A percentile compares a stretch with the other conserved stretches of the same genome.
These are phyloP conservation scores for Erynnis tages DNA, from an alignment of 2,888 invertebrate genomes.

Conservation along the genomic window DNA sequence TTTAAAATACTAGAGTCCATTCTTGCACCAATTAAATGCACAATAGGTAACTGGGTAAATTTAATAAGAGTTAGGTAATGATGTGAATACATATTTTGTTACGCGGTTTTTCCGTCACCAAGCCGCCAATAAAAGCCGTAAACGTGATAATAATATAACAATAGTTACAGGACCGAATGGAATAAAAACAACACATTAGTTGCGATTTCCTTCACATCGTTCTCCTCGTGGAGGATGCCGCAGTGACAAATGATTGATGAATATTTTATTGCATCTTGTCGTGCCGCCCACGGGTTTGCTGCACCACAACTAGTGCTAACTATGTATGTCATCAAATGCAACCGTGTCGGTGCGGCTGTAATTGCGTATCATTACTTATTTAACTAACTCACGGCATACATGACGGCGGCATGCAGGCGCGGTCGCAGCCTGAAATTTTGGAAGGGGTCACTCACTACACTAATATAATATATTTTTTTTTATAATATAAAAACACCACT, in stretches of 20 bases:
- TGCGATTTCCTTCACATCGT: constrained; percentile 44
- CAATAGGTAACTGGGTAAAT: constrained; percentile 4
- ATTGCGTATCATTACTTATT: background rate
- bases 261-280: constrained; percentile 68
- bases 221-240: constrained; percentile 46
- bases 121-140: constrained; percentile 3
- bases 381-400: background rate
- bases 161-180: constrained; percentile 37
- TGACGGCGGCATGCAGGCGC: background rate
- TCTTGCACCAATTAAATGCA: constrained; percentile 2
- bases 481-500: too few species aligned
- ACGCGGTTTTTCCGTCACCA: constrained; percentile 37
- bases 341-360: constrained; percentile 29
- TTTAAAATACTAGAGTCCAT: too few species aligned
- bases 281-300: constrained; percentile 51
- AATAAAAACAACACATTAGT: constrained; percentile 40
- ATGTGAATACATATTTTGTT: constrained; percentile 33
- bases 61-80: constrained; percentile 28
- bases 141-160: constrained; percentile 37
- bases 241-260: constrained; percentile 69
- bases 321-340: constrained; percentile 29
- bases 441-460: too few species aligned
- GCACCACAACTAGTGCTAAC: constrained; percentile 36
- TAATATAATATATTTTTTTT: too few species aligned
- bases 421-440: too few species aligned